These are phyloP conservation scores for Atta colombica DNA, from an alignment of 1,140 invertebrate genomes.

Conservation along the genomic window DNA sequence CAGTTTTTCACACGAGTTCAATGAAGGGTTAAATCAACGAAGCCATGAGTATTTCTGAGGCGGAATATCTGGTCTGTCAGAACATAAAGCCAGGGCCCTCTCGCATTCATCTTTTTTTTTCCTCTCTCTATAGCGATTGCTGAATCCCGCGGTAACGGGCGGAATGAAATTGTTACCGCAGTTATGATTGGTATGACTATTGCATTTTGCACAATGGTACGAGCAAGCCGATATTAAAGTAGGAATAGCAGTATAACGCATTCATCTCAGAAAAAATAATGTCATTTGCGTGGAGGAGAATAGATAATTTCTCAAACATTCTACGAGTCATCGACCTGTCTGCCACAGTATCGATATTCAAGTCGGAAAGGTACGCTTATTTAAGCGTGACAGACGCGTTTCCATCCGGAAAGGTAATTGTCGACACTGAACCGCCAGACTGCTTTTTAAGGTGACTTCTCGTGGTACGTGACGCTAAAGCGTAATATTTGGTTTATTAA, in stretches of 20 bases:
- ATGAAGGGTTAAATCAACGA: conserved; percentile 37
- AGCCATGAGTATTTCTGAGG: conserved; percentile 6
- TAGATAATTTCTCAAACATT: conserved; percentile 51
- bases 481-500: background rate
- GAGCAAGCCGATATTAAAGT: conserved; percentile 30
- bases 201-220: conserved; percentile 52
- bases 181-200: conserved; percentile 55
- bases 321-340: conserved; percentile 47
- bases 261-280: background rate
- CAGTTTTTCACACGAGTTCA: conserved; percentile 14
- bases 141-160: conserved; percentile 34
- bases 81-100: conserved; percentile 19
- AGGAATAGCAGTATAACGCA: background rate
- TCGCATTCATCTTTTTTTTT: background rate
- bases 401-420: conserved; percentile 58
- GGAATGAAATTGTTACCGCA: conserved; percentile 61
- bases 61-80: conserved; percentile 22
- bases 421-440: conserved; percentile 14
- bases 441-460: conserved; percentile 34
- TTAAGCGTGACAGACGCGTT: conserved; percentile 62
- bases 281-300: conserved; percentile 32
- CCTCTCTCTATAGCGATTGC: conserved; percentile 5
- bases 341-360: conserved; percentile 32
- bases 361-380: conserved; percentile 54
- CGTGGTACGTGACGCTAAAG: conserved; percentile 11